Evolutionary conservation across 37 sponge, comb jelly and placozoan species (phyloP).

Genomic region (Chondrilla cf. caribensis): DNA sequence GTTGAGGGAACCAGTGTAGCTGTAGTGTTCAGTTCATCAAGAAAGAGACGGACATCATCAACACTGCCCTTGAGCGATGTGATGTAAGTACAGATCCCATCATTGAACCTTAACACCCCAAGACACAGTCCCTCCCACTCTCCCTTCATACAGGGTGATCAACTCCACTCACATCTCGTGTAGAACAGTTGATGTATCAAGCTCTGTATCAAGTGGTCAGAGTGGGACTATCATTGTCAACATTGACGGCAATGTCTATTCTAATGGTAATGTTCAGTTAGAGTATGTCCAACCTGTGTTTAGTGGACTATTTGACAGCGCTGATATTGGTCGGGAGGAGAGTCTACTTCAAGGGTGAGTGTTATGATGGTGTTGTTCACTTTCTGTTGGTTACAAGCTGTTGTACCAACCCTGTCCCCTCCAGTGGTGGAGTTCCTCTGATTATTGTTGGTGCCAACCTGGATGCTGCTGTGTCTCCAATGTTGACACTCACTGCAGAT

Average conservation of each 20-base stretch:
- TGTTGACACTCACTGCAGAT: neutral
- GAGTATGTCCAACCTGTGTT: neutral
- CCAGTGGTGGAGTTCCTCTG: constrained; percentile 15
- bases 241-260: neutral
- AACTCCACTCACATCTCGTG: no score
- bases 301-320: neutral
- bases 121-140: no score
- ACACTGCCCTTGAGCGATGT: no score
- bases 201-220: no score
- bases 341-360: neutral
- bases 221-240: neutral
- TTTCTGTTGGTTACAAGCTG: neutral
- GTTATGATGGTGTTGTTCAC: neutral
- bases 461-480: constrained; percentile 9
- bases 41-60: neutral
- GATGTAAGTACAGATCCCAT: neutral
- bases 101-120: neutral
- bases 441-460: neutral
- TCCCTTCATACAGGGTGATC: no score
- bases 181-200: no score
- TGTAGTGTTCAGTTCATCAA: neutral
- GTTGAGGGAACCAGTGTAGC: neutral
- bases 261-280: neutral
- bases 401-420: no score
- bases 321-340: neutral